These are phyloP conservation scores for Calephelis perditalis DNA, from an alignment of 2,888 invertebrate genomes.

Conservation along the genomic window DNA sequence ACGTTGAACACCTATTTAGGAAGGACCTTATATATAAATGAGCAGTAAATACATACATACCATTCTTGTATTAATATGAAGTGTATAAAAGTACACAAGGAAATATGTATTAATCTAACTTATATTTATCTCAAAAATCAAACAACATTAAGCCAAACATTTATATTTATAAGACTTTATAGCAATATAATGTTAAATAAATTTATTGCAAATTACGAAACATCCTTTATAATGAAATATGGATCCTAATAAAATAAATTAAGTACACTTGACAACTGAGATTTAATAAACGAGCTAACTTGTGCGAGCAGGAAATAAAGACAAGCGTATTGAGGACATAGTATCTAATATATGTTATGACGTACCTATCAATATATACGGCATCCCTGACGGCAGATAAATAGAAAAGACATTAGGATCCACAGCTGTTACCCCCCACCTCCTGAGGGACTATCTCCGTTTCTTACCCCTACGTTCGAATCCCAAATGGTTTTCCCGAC, in stretches of 20 bases:
- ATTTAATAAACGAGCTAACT: slow-evolving; percentile 21
- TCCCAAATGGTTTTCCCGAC: slow-evolving; percentile 68
- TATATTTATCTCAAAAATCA: too few relatives aligned
- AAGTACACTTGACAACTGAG: slow-evolving; percentile 3
- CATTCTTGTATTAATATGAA: too few relatives aligned
- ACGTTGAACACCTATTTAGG: too few relatives aligned
- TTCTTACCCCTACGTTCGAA: slow-evolving; percentile 75
- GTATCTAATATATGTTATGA: slow-evolving; percentile 32
- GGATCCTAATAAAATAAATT: slow-evolving; percentile 5
- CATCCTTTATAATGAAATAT: slow-evolving; percentile 5
- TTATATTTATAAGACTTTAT: background rate
- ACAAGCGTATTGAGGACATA: slow-evolving; percentile 22
- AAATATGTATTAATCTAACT: too few relatives aligned
- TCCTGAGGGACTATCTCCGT: slow-evolving; percentile 69
- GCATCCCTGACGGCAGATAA: slow-evolving; percentile 67
- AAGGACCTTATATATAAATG: too few relatives aligned
- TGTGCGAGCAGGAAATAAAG: slow-evolving; percentile 22
- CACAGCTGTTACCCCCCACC: slow-evolving; percentile 62
- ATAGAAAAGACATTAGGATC: slow-evolving; percentile 68
- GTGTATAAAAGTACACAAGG: too few relatives aligned
- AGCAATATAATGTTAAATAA: background rate
- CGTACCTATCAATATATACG: slow-evolving; percentile 38
- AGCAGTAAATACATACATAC: too few relatives aligned
- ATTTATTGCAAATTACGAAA: background rate
- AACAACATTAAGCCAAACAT: too few relatives aligned